Conservation (phyloP, 2,113 vertebrate genomes). For the Formicarius rufipectus region DNA sequence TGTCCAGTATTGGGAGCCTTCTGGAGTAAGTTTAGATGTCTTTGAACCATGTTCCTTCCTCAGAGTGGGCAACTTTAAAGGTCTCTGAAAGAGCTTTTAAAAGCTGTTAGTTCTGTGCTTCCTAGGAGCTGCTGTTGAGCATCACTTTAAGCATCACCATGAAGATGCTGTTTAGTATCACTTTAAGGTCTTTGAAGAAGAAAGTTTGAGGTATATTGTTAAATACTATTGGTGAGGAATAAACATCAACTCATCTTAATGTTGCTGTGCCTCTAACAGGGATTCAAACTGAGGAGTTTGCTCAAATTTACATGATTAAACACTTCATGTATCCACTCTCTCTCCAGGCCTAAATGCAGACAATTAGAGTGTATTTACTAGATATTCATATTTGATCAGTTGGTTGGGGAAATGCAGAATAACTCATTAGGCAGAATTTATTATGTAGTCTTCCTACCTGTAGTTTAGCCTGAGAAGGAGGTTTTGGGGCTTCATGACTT, state of each 20-base stretch:
- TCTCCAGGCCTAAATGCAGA: constrained; percentile 4
- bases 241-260: background rate
- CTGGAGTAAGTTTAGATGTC: background rate
- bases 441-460: constrained; percentile 10
- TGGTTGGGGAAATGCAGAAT: constrained; percentile 39
- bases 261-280: background rate
- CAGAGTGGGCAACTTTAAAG: background rate
- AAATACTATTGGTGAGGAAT: background rate
- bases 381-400: constrained; percentile 48
- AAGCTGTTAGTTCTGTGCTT: background rate
- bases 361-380: constrained; percentile 23
- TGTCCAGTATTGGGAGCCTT: background rate
- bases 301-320: constrained; percentile 4
- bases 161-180: background rate
- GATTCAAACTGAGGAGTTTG: background rate
- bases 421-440: constrained; percentile 53
- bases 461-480: constrained; percentile 14
- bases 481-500: constrained; percentile 24
- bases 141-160: background rate
- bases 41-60: background rate
- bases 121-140: background rate
- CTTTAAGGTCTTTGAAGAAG: background rate
- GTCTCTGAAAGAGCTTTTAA: background rate
- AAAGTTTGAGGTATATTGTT: background rate
- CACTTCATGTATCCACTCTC: background rate